Evolutionary conservation across 1,140 invertebrate species (phyloP).

Genomic region (Magallana angulata): DNA sequence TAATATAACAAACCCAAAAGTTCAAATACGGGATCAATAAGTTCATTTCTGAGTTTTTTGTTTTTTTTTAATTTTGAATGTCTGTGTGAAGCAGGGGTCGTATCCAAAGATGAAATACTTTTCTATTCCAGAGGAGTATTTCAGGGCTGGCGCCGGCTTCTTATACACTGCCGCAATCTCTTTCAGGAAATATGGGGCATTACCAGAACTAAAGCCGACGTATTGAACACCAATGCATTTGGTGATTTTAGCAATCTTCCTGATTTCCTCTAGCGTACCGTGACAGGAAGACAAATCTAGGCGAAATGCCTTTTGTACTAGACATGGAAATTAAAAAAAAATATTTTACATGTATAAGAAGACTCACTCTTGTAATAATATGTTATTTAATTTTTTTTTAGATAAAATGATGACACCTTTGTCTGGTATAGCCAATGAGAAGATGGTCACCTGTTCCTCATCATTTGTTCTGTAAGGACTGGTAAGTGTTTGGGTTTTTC

Average conservation of each 20-base stretch:
- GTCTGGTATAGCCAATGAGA: no score
- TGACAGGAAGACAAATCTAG: conserved; percentile 46
- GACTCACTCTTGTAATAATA: no score
- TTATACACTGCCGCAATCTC: conserved; percentile 63
- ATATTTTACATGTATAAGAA: no score
- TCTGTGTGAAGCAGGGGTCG: conserved; percentile 38
- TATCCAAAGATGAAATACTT: conserved; percentile 48
- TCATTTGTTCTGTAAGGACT: no score
- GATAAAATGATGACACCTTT: no score
- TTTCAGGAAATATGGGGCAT: conserved; percentile 60
- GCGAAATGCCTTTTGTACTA: conserved; percentile 51
- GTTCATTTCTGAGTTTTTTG: background rate
- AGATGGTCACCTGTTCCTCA: no score
- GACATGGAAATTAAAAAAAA: no score
- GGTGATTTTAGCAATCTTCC: conserved; percentile 57
- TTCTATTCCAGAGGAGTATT: conserved; percentile 52
- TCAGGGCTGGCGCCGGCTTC: conserved; percentile 60
- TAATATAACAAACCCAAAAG: no score
- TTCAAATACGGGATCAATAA: no score
- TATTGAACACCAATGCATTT: conserved; percentile 67
- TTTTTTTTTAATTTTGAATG: background rate
- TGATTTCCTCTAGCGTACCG: conserved; percentile 59
- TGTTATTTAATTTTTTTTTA: no score
- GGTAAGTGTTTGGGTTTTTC: no score
- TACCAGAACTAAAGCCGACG: conserved; percentile 72